A percentile compares a stretch with the other conserved stretches of the same genome.
These are phyloP conservation scores for Lateolabrax maculatus DNA, from an alignment of 2,797 vertebrate species.

Conservation along the genomic window DNA sequence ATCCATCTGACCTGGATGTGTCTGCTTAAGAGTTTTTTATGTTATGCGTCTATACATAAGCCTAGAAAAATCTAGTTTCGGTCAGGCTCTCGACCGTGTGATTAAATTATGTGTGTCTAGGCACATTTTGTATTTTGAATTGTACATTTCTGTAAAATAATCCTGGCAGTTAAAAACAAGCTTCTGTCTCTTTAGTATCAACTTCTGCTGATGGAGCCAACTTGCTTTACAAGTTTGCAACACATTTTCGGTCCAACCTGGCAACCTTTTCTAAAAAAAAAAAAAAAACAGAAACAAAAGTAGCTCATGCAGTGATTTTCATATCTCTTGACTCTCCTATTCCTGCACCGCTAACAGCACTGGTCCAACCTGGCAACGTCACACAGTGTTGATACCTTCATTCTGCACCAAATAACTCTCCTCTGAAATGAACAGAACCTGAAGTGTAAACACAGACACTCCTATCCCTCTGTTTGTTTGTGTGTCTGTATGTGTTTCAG, in stretches of 20 bases:
- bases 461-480: background rate
- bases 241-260: background rate
- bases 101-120: background rate
- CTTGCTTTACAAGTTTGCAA: background rate
- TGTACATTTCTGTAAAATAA: background rate
- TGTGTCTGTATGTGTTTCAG: background rate
- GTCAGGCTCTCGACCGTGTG: background rate
- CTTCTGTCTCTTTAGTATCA: background rate
- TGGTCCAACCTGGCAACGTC: slow-evolving; percentile 4
- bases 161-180: background rate
- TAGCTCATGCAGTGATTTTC: background rate
- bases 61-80: background rate
- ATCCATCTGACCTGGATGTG: too few relatives aligned
- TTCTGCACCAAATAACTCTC: background rate
- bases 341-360: background rate
- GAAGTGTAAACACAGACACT: background rate
- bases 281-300: background rate
- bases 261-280: background rate
- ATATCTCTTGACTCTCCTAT: background rate
- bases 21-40: too few relatives aligned
- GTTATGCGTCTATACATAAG: too few relatives aligned
- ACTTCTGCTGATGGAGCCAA: background rate
- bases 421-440: background rate
- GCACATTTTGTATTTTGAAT: background rate
- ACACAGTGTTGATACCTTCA: background rate